Evolutionary conservation across 2,888 invertebrate genomes (phyloP).

Genomic region (Tricholauxania praeusta): DNA sequence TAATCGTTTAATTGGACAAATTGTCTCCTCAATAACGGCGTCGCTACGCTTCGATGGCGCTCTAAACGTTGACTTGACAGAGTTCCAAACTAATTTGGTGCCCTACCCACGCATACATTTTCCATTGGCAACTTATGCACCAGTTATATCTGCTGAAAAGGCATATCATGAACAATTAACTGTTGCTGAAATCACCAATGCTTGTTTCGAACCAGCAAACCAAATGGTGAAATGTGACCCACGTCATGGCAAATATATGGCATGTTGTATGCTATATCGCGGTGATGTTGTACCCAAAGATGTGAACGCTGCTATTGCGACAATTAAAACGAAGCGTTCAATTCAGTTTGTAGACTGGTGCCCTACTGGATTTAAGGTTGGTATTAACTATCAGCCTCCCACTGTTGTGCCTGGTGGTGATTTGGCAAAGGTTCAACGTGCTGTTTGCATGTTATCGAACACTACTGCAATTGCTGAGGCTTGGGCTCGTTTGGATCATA

Average conservation of each 20-base stretch:
- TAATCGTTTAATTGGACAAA: conserved; percentile 87
- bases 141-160: conserved; percentile 92
- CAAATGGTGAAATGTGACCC: conserved; percentile 96
- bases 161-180: conserved; percentile 93
- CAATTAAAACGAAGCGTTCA: conserved; percentile 93
- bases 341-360: conserved; percentile 93
- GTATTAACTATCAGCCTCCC: conserved; percentile 91
- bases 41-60: conserved; percentile 93
- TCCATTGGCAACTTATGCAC: conserved; percentile 91
- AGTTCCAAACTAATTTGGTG: conserved; percentile 93
- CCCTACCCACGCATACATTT: conserved; percentile 97
- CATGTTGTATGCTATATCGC: conserved; percentile 93
- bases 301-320: conserved; percentile 92
- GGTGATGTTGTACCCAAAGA: conserved; percentile 95
- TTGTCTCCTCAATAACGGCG: conserved; percentile 93
- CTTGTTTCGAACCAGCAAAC: conserved; percentile 95
- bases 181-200: conserved; percentile 92
- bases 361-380: conserved; percentile 85
- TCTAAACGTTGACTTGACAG: conserved; percentile 91
- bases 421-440: conserved; percentile 91
- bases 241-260: conserved; percentile 92
- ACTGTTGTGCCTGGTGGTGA: conserved; percentile 94
- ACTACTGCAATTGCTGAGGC: conserved; percentile 97
- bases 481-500: conserved; percentile 94
- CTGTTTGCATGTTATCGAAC: conserved; percentile 97